Conservation (phyloP, 2,797 vertebrate genomes). For the Chelon auratus region DNA sequence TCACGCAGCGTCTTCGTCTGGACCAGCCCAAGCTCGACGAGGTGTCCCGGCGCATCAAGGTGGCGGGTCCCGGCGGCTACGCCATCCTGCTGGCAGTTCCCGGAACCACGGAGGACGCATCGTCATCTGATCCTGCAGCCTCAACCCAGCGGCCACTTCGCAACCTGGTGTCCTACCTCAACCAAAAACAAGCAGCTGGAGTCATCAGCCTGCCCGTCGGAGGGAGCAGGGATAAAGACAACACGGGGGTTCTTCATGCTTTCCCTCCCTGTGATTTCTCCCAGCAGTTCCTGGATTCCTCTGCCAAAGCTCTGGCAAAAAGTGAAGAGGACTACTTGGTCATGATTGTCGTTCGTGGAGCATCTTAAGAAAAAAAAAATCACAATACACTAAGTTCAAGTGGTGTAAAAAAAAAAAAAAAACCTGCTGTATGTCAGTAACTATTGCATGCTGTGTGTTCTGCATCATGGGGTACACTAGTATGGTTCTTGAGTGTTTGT, state of each 20-base stretch:
- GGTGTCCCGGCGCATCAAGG: constrained; percentile 98
- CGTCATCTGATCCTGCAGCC: constrained; percentile 87
- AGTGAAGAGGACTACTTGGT: constrained; percentile 99
- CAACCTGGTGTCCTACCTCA: constrained; percentile 99
- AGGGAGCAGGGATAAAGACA: constrained; percentile 98
- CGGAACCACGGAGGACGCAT: constrained; percentile 87
- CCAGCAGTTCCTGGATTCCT: constrained; percentile 99
- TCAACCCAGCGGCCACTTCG: constrained; percentile 97
- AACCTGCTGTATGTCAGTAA: constrained; percentile 80
- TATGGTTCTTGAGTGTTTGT: constrained; percentile 77
- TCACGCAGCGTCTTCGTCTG: constrained; percentile 97
- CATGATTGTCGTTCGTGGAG: constrained; percentile 99
- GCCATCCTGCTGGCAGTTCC: constrained; percentile 96
- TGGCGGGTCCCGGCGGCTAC: constrained; percentile 94
- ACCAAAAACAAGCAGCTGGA: constrained; percentile 99
- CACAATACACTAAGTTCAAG: constrained; percentile 74
- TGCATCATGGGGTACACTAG: constrained; percentile 92
- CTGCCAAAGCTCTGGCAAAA: constrained; percentile 98
- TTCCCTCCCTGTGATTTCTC: constrained; percentile 99
- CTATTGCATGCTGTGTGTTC: constrained; percentile 88
- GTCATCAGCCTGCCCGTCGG: constrained; percentile 99
- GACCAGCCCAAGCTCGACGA: constrained; percentile 99
- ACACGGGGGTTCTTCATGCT: constrained; percentile 97
- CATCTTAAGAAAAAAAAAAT: constrained; percentile 88
- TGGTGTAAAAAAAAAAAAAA: constrained; percentile 67